Evolutionary conservation across 2,797 vertebrate species (phyloP).

Genomic region (Centropyge bicolor): DNA sequence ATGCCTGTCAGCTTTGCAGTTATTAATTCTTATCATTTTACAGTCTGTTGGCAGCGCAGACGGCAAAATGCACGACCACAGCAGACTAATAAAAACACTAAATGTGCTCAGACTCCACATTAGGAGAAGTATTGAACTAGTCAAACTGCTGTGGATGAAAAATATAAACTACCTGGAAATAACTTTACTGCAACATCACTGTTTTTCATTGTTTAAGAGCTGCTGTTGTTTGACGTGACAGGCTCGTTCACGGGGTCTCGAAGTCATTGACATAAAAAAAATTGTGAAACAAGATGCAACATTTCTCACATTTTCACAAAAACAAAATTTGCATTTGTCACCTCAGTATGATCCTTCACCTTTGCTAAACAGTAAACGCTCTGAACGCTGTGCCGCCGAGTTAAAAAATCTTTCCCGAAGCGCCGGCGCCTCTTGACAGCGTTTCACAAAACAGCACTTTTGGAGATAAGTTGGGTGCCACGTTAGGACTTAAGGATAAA

Average conservation of each 20-base stretch:
- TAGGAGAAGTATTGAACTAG: not conserved
- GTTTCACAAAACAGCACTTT: constrained; percentile 13
- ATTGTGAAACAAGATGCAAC: constrained; percentile 1
- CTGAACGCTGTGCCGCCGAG: not conserved
- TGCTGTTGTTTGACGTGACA: constrained; percentile 31
- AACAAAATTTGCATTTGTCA: not conserved
- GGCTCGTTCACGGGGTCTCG: constrained; percentile 5
- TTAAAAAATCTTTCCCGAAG: constrained; percentile 3
- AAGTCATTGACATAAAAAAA: not conserved
- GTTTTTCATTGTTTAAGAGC: not conserved
- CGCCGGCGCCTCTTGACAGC: constrained; percentile 4
- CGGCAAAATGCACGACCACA: not conserved
- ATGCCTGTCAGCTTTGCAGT: constrained; percentile 39
- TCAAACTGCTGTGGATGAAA: constrained; percentile 4
- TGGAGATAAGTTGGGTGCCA: constrained; percentile 29
- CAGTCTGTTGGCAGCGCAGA: constrained; percentile 32
- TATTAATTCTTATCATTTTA: constrained; percentile 37
- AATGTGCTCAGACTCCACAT: not conserved
- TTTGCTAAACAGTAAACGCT: constrained; percentile 26
- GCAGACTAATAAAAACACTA: constrained; percentile 23
- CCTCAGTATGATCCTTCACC: constrained; percentile 7
- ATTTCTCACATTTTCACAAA: constrained; percentile 19
- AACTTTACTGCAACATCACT: not conserved
- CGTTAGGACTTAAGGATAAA: constrained; percentile 35
- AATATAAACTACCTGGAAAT: not conserved